Percentiles rank a stretch among this genome's conserved stretches.
Conservation (phyloP, 2,888 invertebrate species). For the Eupithecia centaureata region DNA sequence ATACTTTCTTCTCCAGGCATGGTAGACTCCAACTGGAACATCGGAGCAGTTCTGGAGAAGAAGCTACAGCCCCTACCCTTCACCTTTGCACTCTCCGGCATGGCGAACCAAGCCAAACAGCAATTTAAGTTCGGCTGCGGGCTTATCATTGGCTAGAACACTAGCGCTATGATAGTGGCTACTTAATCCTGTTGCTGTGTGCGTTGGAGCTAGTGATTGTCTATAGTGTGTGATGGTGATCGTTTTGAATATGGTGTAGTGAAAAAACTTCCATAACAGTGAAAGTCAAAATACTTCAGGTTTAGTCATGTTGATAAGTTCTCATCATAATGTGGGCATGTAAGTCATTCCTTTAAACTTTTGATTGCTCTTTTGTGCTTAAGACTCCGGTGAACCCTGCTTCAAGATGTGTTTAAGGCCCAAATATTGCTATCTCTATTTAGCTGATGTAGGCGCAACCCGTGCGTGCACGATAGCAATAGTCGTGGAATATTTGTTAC, state of each 20-base stretch:
- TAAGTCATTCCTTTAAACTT: background rate
- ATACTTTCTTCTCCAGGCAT: constrained; percentile 85
- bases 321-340: background rate
- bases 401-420: too few relatives aligned
- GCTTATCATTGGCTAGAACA: constrained; percentile 92
- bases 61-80: constrained; percentile 96
- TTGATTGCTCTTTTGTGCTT: background rate
- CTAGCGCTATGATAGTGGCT: background rate
- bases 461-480: too few relatives aligned
- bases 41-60: constrained; percentile 97
- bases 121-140: constrained; percentile 97
- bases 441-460: too few relatives aligned
- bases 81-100: constrained; percentile 95
- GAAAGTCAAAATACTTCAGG: background rate
- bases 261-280: background rate
- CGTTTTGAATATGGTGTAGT: background rate
- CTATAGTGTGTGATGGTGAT: background rate
- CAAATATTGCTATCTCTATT: too few relatives aligned
- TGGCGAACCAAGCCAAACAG: constrained; percentile 96
- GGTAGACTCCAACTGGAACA: constrained; percentile 96
- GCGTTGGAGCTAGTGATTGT: constrained; percentile 20
- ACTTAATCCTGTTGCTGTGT: background rate
- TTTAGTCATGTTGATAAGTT: background rate
- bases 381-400: too few relatives aligned
- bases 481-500: too few relatives aligned